Conservation (phyloP, 2,888 invertebrate species). For the Noctua janthe region DNA sequence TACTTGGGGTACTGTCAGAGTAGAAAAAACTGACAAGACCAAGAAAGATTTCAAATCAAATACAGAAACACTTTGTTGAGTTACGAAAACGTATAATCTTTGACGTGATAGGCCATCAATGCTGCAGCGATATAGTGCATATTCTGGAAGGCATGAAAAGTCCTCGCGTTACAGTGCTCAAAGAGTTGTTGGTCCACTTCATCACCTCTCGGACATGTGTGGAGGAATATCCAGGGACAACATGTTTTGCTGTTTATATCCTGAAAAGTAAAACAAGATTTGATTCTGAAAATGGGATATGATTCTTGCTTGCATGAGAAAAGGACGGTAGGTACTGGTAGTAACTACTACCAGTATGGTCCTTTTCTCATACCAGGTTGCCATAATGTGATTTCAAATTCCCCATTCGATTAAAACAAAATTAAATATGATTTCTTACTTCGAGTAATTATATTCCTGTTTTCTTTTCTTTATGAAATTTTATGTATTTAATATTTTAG, state of each 20-base stretch:
- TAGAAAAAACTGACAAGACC: not conserved
- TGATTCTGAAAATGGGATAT: not conserved
- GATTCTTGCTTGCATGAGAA: not conserved
- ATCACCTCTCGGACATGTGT: conserved; percentile 81
- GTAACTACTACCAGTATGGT: too few relatives aligned
- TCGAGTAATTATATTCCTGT: too few relatives aligned
- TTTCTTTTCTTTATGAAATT: too few relatives aligned
- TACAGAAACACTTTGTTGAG: too few relatives aligned
- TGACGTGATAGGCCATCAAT: conserved; percentile 78
- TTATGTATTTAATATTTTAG: too few relatives aligned
- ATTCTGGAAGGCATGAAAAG: conserved; percentile 80
- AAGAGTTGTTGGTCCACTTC: conserved; percentile 81
- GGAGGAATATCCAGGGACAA: conserved; percentile 81
- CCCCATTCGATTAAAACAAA: too few relatives aligned
- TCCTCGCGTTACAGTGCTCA: conserved; percentile 75
- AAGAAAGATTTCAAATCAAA: not conserved
- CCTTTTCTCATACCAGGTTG: too few relatives aligned
- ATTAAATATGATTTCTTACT: too few relatives aligned
- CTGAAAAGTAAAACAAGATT: conserved; percentile 64
- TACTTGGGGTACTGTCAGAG: not conserved
- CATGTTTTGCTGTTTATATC: conserved; percentile 70
- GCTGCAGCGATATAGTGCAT: conserved; percentile 85
- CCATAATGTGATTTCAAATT: too few relatives aligned
- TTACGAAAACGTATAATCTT: conserved; percentile 71
- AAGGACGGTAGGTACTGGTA: not conserved